Conservation (phyloP, 1,140 invertebrate species). For the Bicyclus anynana region DNA sequence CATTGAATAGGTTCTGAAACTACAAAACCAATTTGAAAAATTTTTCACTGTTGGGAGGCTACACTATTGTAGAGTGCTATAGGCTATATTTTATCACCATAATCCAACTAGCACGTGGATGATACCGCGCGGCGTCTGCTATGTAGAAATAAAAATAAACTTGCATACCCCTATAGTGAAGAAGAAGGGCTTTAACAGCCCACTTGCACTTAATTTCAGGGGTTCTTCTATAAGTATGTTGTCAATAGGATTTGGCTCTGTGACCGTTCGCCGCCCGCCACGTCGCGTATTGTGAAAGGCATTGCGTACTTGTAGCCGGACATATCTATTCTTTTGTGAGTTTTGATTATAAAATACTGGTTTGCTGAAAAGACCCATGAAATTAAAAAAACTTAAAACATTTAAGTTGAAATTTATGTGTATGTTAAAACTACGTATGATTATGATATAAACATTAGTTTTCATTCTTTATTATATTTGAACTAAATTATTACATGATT, state of each 20-base stretch:
- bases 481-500: too few species aligned
- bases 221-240: conserved; percentile 52
- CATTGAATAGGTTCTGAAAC: too few species aligned
- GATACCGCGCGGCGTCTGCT: too few species aligned
- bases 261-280: conserved; percentile 25
- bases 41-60: too few species aligned
- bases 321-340: conserved; percentile 32
- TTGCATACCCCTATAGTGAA: conserved; percentile 83
- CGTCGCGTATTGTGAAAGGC: conserved; percentile 51
- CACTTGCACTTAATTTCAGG: conserved; percentile 62
- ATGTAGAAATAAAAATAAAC: not conserved
- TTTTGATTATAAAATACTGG: conserved; percentile 36
- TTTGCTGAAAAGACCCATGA: conserved; percentile 44
- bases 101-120: too few species aligned
- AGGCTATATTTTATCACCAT: too few species aligned
- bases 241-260: conserved; percentile 52
- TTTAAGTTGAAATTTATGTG: not conserved
- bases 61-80: too few species aligned
- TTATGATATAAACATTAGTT: too few species aligned
- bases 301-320: conserved; percentile 43
- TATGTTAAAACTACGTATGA: too few species aligned
- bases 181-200: conserved; percentile 81
- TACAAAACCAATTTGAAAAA: too few species aligned
- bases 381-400: not conserved
- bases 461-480: too few species aligned